These are phyloP conservation scores for Antitype chi DNA, from an alignment of 2,888 invertebrate genomes.

Conservation along the genomic window DNA sequence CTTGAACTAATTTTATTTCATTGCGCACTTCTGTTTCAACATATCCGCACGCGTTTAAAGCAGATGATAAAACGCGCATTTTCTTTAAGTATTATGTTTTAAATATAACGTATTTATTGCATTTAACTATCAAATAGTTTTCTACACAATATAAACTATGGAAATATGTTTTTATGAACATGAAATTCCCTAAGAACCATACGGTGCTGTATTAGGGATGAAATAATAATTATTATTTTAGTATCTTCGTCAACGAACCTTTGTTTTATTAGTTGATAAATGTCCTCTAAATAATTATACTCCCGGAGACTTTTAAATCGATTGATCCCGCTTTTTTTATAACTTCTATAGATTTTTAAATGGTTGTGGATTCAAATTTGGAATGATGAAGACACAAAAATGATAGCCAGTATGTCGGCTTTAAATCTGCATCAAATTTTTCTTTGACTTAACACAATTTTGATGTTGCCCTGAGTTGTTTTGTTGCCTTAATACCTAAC, in stretches of 20 bases:
- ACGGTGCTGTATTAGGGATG: neutral
- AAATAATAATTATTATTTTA: conserved; percentile 13
- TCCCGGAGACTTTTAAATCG: neutral
- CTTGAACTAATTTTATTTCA: conserved; percentile 35
- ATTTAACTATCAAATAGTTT: conserved; percentile 57
- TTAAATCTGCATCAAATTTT: neutral
- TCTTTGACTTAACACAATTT: neutral
- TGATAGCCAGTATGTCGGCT: neutral
- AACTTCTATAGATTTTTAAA: neutral
- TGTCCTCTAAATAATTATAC: neutral
- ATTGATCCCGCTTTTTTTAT: neutral
- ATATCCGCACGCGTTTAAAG: conserved; percentile 47
- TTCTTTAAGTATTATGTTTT: conserved; percentile 59
- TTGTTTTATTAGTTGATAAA: conserved; percentile 25
- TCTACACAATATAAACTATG: conserved; percentile 4
- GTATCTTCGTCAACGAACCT: conserved; percentile 12
- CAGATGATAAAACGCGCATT: conserved; percentile 29
- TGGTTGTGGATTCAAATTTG: neutral
- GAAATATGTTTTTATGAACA: conserved; percentile 12
- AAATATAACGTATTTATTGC: conserved; percentile 56
- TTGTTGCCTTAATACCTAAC: neutral
- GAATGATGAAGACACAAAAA: neutral
- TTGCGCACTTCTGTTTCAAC: conserved; percentile 48
- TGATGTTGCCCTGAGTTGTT: neutral
- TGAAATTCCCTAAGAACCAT: neutral